Evolutionary conservation across 2,113 vertebrate genomes (phyloP).

Genomic region (Nothoprocta pentlandii): DNA sequence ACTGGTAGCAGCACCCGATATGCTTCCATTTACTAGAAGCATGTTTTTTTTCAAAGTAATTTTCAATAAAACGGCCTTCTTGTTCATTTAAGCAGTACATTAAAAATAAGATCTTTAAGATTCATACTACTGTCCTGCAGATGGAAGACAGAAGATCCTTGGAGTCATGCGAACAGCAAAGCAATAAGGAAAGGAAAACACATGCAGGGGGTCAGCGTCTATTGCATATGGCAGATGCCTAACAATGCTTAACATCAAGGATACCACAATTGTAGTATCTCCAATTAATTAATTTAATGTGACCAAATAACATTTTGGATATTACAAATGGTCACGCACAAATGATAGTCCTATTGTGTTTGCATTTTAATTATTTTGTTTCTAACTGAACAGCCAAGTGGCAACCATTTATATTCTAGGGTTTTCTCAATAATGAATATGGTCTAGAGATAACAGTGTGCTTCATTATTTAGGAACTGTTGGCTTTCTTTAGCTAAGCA

Average conservation of each 20-base stretch:
- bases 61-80: neutral
- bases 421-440: neutral
- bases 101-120: neutral
- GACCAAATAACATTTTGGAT: neutral
- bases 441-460: neutral
- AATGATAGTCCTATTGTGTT: neutral
- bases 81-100: neutral
- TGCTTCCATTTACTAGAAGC: neutral
- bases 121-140: neutral
- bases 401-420: neutral
- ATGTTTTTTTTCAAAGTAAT: neutral
- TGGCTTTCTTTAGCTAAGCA: slow-evolving; percentile 17
- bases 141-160: neutral
- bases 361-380: neutral
- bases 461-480: slow-evolving; percentile 22
- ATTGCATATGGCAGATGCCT: neutral
- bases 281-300: neutral
- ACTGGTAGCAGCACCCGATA: neutral
- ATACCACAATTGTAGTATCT: neutral
- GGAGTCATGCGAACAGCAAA: neutral
- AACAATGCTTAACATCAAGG: neutral
- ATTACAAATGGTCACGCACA: neutral
- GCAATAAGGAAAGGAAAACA: neutral
- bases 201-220: neutral
- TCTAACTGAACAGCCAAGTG: neutral